Percentiles rank a stretch among this genome's conserved stretches.
Conservation (phyloP, 2,797 vertebrate genomes). For the Gadopsis bispinosus region DNA sequence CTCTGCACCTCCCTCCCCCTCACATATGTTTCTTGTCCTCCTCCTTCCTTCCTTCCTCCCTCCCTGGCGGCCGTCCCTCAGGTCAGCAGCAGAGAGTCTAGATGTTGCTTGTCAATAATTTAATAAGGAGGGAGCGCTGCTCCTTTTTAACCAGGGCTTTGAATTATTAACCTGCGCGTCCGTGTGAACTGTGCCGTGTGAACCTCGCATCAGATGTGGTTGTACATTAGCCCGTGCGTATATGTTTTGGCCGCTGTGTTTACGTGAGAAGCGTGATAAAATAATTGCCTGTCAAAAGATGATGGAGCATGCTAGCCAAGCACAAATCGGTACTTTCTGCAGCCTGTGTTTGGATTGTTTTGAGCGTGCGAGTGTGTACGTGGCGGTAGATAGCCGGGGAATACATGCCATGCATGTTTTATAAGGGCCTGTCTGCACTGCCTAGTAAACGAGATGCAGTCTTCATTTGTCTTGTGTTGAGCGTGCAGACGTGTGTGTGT, state of each 20-base stretch:
- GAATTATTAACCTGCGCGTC: conserved; percentile 77
- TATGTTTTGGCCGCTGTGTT: conserved; percentile 29
- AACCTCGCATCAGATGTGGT: conserved; percentile 30
- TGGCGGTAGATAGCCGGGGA: conserved; percentile 50
- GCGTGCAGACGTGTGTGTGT: conserved; percentile 12
- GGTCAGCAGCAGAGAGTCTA: conserved; percentile 71
- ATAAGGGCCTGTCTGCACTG: conserved; percentile 64
- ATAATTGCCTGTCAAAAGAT: conserved; percentile 74
- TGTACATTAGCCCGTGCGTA: conserved; percentile 30
- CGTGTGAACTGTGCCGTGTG: conserved; percentile 18
- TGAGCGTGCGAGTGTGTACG: conserved; percentile 21
- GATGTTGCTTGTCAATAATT: conserved; percentile 85
- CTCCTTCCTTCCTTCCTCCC: conserved; percentile 12
- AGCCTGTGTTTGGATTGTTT: conserved; percentile 43
- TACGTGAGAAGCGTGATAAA: conserved; percentile 54
- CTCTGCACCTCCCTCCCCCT: background rate
- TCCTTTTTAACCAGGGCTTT: conserved; percentile 75
- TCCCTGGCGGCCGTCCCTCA: conserved; percentile 52
- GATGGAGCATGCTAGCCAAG: conserved; percentile 60
- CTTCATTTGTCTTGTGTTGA: conserved; percentile 67
- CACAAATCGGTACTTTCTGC: conserved; percentile 48
- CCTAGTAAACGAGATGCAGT: conserved; percentile 60
- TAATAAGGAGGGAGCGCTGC: conserved; percentile 73
- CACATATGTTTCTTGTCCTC: conserved; percentile 39
- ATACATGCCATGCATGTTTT: conserved; percentile 74